Conservation (phyloP, 2,888 invertebrate species). For the Cheilosia vernalis region DNA sequence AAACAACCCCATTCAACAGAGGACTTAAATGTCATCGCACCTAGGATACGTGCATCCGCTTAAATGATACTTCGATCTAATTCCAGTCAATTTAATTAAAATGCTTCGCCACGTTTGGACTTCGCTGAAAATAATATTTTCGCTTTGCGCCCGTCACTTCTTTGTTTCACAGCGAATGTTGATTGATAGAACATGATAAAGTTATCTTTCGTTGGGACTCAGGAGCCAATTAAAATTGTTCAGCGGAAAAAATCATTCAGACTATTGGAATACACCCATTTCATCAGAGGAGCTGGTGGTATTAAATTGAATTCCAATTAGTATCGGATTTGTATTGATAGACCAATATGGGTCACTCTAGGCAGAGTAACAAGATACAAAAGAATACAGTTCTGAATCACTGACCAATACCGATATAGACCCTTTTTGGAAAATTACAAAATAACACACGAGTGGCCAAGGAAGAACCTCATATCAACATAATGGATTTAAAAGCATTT, state of each 20-base stretch:
- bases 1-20: background rate
- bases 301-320: constrained; percentile 20
- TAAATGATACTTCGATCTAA: constrained; percentile 49
- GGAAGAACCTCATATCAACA: constrained; percentile 20
- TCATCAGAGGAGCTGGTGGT: background rate
- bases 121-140: background rate
- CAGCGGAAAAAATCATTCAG: background rate
- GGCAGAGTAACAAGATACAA: background rate
- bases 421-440: constrained; percentile 38
- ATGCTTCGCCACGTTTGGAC: constrained; percentile 19
- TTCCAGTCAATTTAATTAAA: constrained; percentile 57
- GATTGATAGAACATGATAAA: constrained; percentile 2
- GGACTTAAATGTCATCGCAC: background rate
- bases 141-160: background rate
- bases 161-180: background rate
- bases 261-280: background rate
- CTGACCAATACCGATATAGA: constrained; percentile 10
- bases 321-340: background rate
- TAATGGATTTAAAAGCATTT: constrained; percentile 49
- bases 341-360: background rate
- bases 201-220: constrained; percentile 2
- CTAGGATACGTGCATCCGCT: constrained; percentile 34
- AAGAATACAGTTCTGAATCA: constrained; percentile 4
- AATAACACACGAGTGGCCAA: constrained; percentile 2
- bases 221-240: constrained; percentile 19